Conservation (phyloP, 2,888 invertebrate genomes). For the Nymphalis c-album region DNA sequence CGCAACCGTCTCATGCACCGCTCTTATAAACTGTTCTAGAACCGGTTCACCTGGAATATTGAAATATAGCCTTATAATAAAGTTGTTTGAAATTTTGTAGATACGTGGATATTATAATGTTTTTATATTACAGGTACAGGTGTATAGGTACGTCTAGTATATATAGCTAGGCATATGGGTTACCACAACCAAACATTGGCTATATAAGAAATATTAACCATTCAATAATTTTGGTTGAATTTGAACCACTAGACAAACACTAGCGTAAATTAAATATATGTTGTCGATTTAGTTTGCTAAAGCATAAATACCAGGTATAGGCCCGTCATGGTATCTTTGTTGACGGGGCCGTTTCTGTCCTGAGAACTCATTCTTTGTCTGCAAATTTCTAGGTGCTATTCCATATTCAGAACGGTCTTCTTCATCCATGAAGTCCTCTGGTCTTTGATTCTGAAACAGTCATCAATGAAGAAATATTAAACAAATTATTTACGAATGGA, state of each 20-base stretch:
- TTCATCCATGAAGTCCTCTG: constrained; percentile 99
- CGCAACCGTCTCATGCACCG: constrained; percentile 93
- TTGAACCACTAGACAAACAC: too few species aligned
- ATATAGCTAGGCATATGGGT: too few species aligned
- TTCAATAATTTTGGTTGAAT: too few species aligned
- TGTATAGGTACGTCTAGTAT: too few species aligned
- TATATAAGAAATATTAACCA: too few species aligned
- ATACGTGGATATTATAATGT: too few species aligned
- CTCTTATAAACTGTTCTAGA: constrained; percentile 84
- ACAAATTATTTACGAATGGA: neutral
- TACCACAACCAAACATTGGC: too few species aligned
- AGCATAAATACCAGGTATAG: constrained; percentile 74
- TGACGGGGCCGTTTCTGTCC: constrained; percentile 70
- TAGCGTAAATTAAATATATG: too few species aligned
- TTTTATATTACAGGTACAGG: too few species aligned
- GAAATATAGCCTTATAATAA: too few species aligned
- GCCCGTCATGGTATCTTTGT: constrained; percentile 72
- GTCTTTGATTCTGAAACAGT: constrained; percentile 80
- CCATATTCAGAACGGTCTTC: constrained; percentile 97
- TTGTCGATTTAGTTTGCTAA: too few species aligned
- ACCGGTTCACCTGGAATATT: constrained; percentile 83
- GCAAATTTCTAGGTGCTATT: constrained; percentile 93
- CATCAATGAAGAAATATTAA: neutral
- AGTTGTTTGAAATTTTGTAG: too few species aligned
- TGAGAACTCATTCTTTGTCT: constrained; percentile 89